Conservation (phyloP, 2,113 vertebrate genomes). For the Atractosteus spatula region DNA sequence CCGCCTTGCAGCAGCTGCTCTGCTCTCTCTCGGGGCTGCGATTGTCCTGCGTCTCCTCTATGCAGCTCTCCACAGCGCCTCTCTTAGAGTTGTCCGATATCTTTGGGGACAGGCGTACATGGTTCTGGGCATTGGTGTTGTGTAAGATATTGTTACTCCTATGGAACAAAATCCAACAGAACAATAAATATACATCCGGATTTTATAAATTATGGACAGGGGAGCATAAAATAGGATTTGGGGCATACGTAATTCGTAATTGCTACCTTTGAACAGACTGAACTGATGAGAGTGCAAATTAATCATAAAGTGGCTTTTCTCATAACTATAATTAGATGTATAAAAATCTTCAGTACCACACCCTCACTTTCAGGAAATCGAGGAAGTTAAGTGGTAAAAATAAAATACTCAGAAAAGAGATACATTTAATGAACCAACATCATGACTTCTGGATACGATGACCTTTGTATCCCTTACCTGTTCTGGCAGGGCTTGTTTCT, state of each 20-base stretch:
- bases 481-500: constrained; percentile 85
- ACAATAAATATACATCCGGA: not conserved
- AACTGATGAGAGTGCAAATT: no score
- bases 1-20: constrained; percentile 61
- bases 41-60: constrained; percentile 73
- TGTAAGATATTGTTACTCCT: constrained; percentile 82
- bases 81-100: constrained; percentile 77
- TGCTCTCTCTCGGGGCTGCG: constrained; percentile 52
- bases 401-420: no score
- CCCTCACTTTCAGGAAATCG: no score
- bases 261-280: no score
- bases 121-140: constrained; percentile 82
- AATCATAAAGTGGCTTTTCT: no score
- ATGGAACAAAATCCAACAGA: constrained; percentile 11
- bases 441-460: no score
- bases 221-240: not conserved
- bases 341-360: no score
- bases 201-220: not conserved
- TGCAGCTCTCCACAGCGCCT: constrained; percentile 66
- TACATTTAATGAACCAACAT: no score
- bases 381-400: no score
- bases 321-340: no score
- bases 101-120: constrained; percentile 88
- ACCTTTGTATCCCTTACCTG: constrained; percentile 67
- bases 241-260: no score